Conservation (phyloP, 2,113 vertebrate species). For the Planiliza haematocheilus region DNA sequence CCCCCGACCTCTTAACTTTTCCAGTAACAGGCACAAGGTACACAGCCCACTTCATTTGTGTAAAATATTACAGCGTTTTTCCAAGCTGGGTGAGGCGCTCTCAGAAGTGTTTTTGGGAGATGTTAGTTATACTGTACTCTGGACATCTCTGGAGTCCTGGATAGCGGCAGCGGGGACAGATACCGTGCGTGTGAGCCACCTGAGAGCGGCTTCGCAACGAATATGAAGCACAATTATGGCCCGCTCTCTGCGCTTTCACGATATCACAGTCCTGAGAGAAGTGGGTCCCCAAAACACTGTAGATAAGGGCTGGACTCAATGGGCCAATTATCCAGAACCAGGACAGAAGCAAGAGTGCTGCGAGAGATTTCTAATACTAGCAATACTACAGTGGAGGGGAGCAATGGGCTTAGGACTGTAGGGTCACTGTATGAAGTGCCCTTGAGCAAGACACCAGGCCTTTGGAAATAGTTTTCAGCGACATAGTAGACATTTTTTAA, state of each 20-base stretch:
- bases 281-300: background rate
- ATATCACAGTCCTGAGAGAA: background rate
- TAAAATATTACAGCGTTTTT: constrained; percentile 24
- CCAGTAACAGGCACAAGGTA: constrained; percentile 19
- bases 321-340: constrained; percentile 3
- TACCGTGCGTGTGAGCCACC: background rate
- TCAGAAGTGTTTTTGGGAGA: constrained; percentile 9
- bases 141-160: background rate
- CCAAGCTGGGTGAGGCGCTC: background rate
- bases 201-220: constrained; percentile 7
- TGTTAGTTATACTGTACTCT: background rate
- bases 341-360: background rate
- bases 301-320: background rate
- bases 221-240: constrained; percentile 6
- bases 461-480: too few species aligned
- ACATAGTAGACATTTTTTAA: too few species aligned
- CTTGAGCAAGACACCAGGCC: too few species aligned
- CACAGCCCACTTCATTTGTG: constrained; percentile 11
- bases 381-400: too few species aligned
- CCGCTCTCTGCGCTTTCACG: background rate
- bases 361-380: background rate
- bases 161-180: background rate
- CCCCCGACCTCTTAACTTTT: constrained; percentile 26
- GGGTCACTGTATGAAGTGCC: too few species aligned
- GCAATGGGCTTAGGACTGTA: too few species aligned